These are phyloP conservation scores for Acrobasis consociella DNA, from an alignment of 2,888 invertebrate genomes.

Conservation along the genomic window DNA sequence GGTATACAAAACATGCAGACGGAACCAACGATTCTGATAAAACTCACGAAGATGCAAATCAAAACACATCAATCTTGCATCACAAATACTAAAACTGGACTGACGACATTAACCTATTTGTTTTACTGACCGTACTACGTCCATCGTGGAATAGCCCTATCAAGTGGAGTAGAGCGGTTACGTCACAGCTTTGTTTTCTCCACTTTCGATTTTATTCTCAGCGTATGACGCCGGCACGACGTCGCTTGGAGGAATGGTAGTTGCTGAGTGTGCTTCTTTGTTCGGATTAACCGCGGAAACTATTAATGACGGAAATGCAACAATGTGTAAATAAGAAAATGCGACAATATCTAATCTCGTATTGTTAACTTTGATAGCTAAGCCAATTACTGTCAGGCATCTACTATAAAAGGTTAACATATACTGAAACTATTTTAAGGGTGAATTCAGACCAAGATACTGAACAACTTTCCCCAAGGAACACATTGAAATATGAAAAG, in stretches of 20 bases:
- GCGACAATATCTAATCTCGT: too few species aligned
- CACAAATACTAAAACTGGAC: background rate
- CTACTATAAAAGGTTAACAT: too few species aligned
- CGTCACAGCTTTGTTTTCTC: slow-evolving; percentile 67
- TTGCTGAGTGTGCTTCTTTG: slow-evolving; percentile 20
- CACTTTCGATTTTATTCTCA: slow-evolving; percentile 68
- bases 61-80: background rate
- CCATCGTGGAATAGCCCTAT: slow-evolving; percentile 34
- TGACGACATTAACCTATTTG: background rate
- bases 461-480: too few species aligned
- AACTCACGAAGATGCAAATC: background rate
- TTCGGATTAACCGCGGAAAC: background rate
- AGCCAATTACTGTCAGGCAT: too few species aligned
- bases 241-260: slow-evolving; percentile 25
- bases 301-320: slow-evolving; percentile 6
- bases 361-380: too few species aligned
- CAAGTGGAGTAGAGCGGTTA: slow-evolving; percentile 51
- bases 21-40: too few species aligned
- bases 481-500: too few species aligned
- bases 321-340: background rate
- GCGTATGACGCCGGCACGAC: slow-evolving; percentile 36
- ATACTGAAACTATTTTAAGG: too few species aligned
- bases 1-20: too few species aligned
- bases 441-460: too few species aligned
- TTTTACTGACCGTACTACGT: slow-evolving; percentile 5